Base-by-base conservation (phyloP, 2,797 vertebrate species). In the Bovichtus diacanthus region DNA sequence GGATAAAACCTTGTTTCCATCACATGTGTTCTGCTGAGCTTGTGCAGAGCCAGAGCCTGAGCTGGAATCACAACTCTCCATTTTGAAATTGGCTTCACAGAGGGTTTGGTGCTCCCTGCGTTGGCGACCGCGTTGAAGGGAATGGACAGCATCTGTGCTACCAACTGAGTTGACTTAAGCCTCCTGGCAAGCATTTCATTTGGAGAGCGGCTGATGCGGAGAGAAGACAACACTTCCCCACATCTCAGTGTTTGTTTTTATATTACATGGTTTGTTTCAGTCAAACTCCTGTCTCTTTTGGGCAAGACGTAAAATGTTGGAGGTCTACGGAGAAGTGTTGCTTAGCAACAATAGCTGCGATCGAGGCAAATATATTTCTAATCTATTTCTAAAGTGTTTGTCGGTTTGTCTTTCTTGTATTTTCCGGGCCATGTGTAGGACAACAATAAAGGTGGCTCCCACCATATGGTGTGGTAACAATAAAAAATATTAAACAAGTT, bases 121-220 rank as follows among this genome's bases (percentile, higher is more conserved):
- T 41, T 78, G 65, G 81, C 9, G 23, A 61, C 50, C 2, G 6
- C 38, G 27, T 80, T 64, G 60, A 71, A 79, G 66, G 70, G 77
- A 87, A 83, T 43, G 71, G 44, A 59, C 39, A 72, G 79, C 84
- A 83, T 86, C 77, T 81, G 80, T 60, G 70, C 80, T 15, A 54
- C 88, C 82, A 85, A 85, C 87, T 87, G 87, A 86, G 88, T 60
- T 83, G 87, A 88, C 81, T 87, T 80, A 65, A 80, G 23, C 74
- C 72, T 83, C 79, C 87, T 86, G 84, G 84, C 62, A 76, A 69
- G 78, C 21, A 2, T 46, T 82, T 84, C 39, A 84, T 87, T 89
- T 77, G 73, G 62, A 76, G 70, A 81, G 70, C 3, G 13, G 51
- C 67, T 50, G 46, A 18, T 36, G 54, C 36, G 34, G 44, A 77